Conservation (phyloP, 64 coral and sea anemone species). For the Pocillopora verrucosa region DNA sequence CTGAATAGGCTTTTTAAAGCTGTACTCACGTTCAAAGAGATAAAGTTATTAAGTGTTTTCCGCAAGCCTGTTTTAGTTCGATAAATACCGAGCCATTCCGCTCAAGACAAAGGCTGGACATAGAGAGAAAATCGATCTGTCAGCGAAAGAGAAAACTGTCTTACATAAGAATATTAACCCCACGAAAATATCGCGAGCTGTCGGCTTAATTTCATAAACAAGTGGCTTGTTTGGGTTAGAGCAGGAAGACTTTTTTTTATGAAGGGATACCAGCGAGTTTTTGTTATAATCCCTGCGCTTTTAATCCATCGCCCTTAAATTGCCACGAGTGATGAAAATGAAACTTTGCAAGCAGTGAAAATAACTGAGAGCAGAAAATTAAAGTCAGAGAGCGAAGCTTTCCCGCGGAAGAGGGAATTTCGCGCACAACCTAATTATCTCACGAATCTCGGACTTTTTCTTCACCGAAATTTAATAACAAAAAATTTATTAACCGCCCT, state of each 20-base stretch:
- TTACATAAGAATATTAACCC: constrained; percentile 1
- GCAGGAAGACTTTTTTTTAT: constrained; percentile 2
- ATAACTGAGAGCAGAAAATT: neutral
- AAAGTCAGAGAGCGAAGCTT: neutral
- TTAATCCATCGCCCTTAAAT: constrained; percentile 4
- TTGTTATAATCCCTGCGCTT: constrained; percentile 11
- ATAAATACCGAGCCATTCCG: neutral
- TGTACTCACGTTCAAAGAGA: constrained; percentile 4
- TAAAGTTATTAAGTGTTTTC: constrained; percentile 11
- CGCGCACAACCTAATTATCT: neutral
- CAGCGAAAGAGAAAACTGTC: constrained; percentile 1
- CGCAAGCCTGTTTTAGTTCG: neutral
- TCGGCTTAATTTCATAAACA: constrained; percentile 28
- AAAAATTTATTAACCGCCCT: constrained; percentile 22
- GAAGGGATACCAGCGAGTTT: constrained; percentile 4
- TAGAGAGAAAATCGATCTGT: neutral
- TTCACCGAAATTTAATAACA: neutral
- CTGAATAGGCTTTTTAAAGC: constrained; percentile 20
- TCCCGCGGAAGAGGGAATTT: neutral
- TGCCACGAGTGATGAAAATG: constrained; percentile 10
- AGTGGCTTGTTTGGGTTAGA: constrained; percentile 24
- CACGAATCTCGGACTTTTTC: neutral
- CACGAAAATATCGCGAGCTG: neutral
- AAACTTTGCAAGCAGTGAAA: neutral
- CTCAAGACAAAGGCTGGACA: neutral